A percentile compares a stretch with the other conserved stretches of the same genome.
These are phyloP conservation scores for Scalopus aquaticus DNA, from an alignment of 2,113 vertebrate genomes.

Conservation along the genomic window DNA sequence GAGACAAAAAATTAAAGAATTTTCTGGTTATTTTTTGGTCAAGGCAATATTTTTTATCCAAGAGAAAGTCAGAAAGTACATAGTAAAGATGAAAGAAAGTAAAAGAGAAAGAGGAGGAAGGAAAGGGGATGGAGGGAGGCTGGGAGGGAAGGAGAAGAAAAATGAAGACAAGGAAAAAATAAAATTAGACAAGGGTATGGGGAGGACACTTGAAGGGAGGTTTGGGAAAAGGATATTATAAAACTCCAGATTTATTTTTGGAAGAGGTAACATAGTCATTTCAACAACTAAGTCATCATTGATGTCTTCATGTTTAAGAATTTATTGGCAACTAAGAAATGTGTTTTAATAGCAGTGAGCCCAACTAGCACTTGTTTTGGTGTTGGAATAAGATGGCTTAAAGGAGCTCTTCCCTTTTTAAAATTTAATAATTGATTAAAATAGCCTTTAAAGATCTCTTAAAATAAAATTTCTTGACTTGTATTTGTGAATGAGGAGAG, in stretches of 20 bases:
- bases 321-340: background rate
- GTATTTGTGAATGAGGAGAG: background rate
- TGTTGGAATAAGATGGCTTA: background rate
- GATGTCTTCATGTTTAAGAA: background rate
- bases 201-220: background rate
- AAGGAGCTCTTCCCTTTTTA: background rate
- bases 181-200: background rate
- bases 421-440: background rate
- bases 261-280: background rate
- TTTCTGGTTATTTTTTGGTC: background rate
- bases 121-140: accelerated
- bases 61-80: background rate
- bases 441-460: background rate
- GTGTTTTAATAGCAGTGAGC: background rate
- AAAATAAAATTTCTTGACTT: constrained; percentile 10
- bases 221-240: background rate
- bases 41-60: background rate
- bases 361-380: background rate
- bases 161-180: background rate
- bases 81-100: background rate
- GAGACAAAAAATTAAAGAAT: background rate
- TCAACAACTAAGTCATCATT: background rate
- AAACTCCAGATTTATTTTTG: background rate
- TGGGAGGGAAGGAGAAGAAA: background rate
- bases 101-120: too few species aligned